Percentiles rank a stretch among this genome's conserved stretches.
Conservation (phyloP, 2,888 invertebrate genomes). For the Campaea margaritaria region DNA sequence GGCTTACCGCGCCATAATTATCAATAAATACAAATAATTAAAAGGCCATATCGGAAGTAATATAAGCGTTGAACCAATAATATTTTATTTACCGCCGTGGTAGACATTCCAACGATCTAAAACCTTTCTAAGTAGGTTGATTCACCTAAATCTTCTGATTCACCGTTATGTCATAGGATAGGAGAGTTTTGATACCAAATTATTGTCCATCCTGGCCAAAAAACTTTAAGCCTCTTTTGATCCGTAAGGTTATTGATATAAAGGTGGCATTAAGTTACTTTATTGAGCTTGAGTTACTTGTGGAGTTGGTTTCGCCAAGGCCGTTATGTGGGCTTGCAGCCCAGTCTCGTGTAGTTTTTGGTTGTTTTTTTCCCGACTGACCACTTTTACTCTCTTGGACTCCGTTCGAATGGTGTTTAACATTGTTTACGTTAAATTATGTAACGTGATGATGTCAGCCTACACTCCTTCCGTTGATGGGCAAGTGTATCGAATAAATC, state of each 20-base stretch:
- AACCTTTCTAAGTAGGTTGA: constrained; percentile 39
- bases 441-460: constrained; percentile 47
- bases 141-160: constrained; percentile 38
- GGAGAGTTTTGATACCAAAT: constrained; percentile 9
- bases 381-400: constrained; percentile 73
- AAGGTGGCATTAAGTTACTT: constrained; percentile 21
- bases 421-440: constrained; percentile 54
- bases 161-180: constrained; percentile 36
- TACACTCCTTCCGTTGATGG: constrained; percentile 15
- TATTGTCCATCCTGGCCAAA: neutral
- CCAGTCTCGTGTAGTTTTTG: constrained; percentile 42
- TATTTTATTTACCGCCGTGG: constrained; percentile 28
- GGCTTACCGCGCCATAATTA: too few species aligned
- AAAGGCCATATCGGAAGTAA: too few species aligned
- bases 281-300: constrained; percentile 22
- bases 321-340: constrained; percentile 48
- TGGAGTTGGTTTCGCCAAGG: constrained; percentile 37
- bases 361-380: constrained; percentile 57
- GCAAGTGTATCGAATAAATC: constrained; percentile 18
- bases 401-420: constrained; percentile 53
- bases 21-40: too few species aligned
- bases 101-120: constrained; percentile 31
- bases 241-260: constrained; percentile 25
- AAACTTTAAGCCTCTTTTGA: constrained; percentile 8
- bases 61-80: constrained; percentile 20